A percentile compares a stretch with the other conserved stretches of the same genome.
These are phyloP conservation scores for Adoxophyes honmai DNA, from an alignment of 1,140 invertebrate species.

Conservation along the genomic window DNA sequence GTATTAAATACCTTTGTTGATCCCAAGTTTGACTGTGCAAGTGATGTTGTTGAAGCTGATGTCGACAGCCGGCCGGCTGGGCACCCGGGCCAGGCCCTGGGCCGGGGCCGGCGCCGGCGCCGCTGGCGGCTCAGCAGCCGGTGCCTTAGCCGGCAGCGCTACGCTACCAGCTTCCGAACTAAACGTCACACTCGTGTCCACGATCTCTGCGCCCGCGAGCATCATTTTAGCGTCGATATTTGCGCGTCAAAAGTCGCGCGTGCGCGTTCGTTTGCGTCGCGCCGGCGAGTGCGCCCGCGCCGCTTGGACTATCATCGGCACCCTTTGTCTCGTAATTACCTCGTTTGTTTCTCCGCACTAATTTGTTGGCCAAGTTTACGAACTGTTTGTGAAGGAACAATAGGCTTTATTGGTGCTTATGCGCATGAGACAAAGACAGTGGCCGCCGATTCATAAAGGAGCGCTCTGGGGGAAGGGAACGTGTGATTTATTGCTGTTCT, in stretches of 20 bases:
- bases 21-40: constrained; percentile 83
- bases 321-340: background rate
- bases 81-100: constrained; percentile 65
- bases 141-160: constrained; percentile 19
- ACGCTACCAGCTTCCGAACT: constrained; percentile 19
- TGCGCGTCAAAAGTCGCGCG: constrained; percentile 29
- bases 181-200: constrained; percentile 52
- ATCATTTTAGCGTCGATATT: constrained; percentile 43
- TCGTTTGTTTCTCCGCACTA: background rate
- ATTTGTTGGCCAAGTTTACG: constrained; percentile 5
- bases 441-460: background rate
- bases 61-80: constrained; percentile 79
- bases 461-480: no score
- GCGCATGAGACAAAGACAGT: background rate
- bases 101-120: background rate
- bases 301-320: background rate
- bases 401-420: constrained; percentile 9
- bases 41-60: constrained; percentile 84
- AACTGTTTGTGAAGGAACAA: background rate
- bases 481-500: no score
- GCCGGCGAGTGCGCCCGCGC: constrained; percentile 38
- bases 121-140: background rate
- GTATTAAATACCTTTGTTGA: constrained; percentile 79
- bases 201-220: constrained; percentile 63
- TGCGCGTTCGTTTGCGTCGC: constrained; percentile 33